phyloP scores from a whole-genome alignment of 2,113 vertebrate genomes.

The Lophius piscatorius region DNA sequence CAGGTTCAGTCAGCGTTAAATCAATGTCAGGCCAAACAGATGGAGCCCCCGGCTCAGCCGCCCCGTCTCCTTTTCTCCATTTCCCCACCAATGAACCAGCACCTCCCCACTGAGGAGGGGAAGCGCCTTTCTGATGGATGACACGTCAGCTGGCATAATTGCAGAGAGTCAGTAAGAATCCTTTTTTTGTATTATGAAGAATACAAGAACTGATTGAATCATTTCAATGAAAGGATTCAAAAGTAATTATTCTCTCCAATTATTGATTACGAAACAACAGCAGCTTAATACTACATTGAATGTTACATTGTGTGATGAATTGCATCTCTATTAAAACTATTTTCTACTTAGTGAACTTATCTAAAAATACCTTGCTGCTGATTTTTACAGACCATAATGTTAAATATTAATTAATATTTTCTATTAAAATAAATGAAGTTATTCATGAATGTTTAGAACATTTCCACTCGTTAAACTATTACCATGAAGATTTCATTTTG shows the following conservation, averaged over 20 bases:
- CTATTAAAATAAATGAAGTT: too few species aligned
- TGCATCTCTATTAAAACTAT: too few species aligned
- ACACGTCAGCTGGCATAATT: background rate
- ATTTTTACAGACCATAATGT: too few species aligned
- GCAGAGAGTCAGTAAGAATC: background rate
- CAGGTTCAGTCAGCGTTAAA: background rate
- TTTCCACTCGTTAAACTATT: too few species aligned
- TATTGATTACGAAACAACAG: too few species aligned
- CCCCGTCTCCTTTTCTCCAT: background rate
- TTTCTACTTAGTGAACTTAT: too few species aligned
- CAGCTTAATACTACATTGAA: too few species aligned
- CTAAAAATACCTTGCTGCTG: too few species aligned
- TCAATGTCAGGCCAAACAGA: slow-evolving; percentile 1
- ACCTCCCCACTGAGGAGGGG: background rate
- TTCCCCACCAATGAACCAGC: background rate
- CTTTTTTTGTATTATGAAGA: background rate
- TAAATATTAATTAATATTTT: too few species aligned
- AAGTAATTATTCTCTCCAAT: too few species aligned
- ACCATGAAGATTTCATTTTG: background rate
- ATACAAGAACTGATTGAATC: background rate
- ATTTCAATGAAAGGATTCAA: background rate
- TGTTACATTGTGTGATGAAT: too few species aligned
- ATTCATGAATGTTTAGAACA: too few species aligned
- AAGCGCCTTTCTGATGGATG: background rate
- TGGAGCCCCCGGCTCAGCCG: background rate